Conservation (phyloP, 2,888 invertebrate species). For the Lithosia quadra region DNA sequence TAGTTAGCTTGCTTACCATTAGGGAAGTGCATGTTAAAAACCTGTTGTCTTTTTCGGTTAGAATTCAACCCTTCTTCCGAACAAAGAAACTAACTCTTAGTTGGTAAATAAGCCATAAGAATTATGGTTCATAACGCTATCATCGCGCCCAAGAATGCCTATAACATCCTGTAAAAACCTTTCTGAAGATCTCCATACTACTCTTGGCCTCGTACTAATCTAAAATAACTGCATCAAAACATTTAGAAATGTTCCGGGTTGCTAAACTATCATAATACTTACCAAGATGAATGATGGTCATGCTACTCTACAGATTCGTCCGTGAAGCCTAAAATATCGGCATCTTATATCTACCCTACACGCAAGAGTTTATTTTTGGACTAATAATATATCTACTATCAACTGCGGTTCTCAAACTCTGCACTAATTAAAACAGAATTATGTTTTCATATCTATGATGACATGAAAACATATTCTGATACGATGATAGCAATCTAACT, state of each 20-base stretch:
- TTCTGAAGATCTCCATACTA: not conserved
- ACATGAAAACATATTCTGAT: too few species aligned
- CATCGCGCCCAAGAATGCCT: too few species aligned
- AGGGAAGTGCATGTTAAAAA: too few species aligned
- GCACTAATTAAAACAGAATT: not conserved
- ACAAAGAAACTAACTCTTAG: too few species aligned
- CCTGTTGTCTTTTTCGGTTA: too few species aligned
- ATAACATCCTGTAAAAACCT: not conserved
- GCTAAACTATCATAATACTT: conserved; percentile 12
- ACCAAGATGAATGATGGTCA: conserved; percentile 30
- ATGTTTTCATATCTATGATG: too few species aligned
- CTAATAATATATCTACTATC: conserved; percentile 53
- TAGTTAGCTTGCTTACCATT: too few species aligned
- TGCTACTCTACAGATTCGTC: conserved; percentile 53
- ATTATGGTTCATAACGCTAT: too few species aligned
- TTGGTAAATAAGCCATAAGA: too few species aligned
- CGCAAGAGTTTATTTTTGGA: conserved; percentile 64
- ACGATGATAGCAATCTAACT: too few species aligned
- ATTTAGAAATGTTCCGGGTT: not conserved
- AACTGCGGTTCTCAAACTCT: conserved; percentile 55
- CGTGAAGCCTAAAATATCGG: conserved; percentile 58
- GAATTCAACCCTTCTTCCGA: too few species aligned
- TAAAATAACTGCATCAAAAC: not conserved
- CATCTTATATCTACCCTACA: conserved; percentile 48
- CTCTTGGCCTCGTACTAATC: not conserved